Base-by-base conservation (phyloP, 2,888 invertebrate species). In the Theristus sp. region DNA sequence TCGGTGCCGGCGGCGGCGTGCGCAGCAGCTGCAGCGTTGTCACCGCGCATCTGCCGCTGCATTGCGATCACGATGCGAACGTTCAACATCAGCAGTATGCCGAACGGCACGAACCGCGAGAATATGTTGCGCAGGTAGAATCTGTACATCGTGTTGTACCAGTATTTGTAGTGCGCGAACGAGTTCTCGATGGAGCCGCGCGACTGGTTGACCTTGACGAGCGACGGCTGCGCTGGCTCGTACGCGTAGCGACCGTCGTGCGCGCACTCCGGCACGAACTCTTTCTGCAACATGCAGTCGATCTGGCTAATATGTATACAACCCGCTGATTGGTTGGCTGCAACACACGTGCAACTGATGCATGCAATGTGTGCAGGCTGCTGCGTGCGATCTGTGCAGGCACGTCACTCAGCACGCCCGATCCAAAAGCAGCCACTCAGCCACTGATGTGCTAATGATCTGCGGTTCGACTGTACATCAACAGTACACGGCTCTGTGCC, bases 51-150 rank as follows among this genome's bases (percentile, higher is more conserved):
- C 49, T 49, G 49, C n/a, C 49, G 20, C 6, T 49, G 49, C 49
- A 49, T 49, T 17, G 68, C 66, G 22, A 65, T 63, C 58, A 71
- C 68, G 26, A 71, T 71, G 24, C 65, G 65, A 26, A 68, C 62
- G 56, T 56, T 56, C 28, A 56, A 26, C 2, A 29, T 1, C n/a
- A 28, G 28, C 29, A 56, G 56, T 3, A 56, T 20, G 30, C 6
- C 6, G 56, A 56, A 56, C n/a, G 56, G 56, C 22, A 56, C 29
- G 30, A 56, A 56, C 10, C 26, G 28, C n/a, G 22, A 3, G 56
- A 56, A 56, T n/a, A 56, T 29, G n/a, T 56, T 56, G 22, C 56
- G 56, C 2, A 49, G n/a, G 49, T 49, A 49, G 24, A 49, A 49
- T 24, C 24, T 49, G 49, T 20, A 49, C 49, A 49, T n/a, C 20